A percentile compares a stretch with the other conserved stretches of the same genome.
phyloP scores from a whole-genome alignment of 2,888 invertebrate species.

The Parochlus steinenii region DNA sequence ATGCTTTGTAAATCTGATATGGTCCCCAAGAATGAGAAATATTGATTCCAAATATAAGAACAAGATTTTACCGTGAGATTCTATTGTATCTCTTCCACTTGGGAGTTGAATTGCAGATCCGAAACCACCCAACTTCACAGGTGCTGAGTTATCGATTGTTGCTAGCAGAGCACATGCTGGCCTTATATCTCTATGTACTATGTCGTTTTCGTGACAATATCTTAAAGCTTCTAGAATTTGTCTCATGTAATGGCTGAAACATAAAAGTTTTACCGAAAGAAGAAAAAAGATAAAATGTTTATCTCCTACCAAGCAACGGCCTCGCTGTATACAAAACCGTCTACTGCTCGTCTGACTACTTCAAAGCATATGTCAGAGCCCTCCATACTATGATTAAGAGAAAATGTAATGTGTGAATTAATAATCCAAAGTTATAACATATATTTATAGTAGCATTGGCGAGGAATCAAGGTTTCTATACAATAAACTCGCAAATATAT shows the following conservation, averaged over 20 bases:
- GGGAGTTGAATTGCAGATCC: constrained; percentile 89
- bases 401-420: no score
- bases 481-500: no score
- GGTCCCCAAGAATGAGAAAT: no score
- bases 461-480: no score
- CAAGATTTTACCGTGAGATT: constrained; percentile 33
- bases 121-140: constrained; percentile 94
- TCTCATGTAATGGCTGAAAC: constrained; percentile 92
- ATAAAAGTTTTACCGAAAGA: constrained; percentile 11
- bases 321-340: constrained; percentile 98
- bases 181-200: constrained; percentile 93
- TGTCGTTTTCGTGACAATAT: constrained; percentile 96
- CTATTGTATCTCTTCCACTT: constrained; percentile 50
- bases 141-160: constrained; percentile 94
- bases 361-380: constrained; percentile 97
- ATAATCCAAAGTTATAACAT: no score
- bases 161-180: constrained; percentile 94
- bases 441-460: no score
- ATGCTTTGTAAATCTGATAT: no score
- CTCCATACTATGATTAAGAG: constrained; percentile 77
- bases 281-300: constrained; percentile 1
- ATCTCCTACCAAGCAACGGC: constrained; percentile 84
- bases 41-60: not conserved
- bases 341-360: constrained; percentile 86
- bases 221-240: constrained; percentile 92